phyloP scores from a whole-genome alignment of 2,888 invertebrate genomes.

The Ypsolopha scabrella region DNA sequence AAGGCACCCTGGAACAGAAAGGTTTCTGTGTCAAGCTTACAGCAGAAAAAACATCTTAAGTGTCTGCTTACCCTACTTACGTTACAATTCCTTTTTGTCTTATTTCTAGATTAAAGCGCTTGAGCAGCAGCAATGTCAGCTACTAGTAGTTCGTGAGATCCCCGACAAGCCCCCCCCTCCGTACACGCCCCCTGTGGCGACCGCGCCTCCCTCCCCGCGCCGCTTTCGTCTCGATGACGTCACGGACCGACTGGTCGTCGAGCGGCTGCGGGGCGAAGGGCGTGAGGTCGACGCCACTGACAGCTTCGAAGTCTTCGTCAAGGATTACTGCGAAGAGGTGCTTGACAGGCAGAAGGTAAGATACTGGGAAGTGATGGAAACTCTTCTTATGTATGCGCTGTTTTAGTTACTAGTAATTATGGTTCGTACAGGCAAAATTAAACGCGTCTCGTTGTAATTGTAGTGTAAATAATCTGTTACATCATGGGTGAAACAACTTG shows the following conservation, averaged over 20 bases:
- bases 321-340: conserved; percentile 44
- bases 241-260: background rate
- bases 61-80: background rate
- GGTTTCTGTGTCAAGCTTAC: too few species aligned
- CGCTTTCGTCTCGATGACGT: background rate
- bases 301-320: conserved; percentile 37
- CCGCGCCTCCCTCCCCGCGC: background rate
- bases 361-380: too few species aligned
- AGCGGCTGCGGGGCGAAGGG: background rate
- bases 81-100: background rate
- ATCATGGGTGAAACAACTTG: too few species aligned
- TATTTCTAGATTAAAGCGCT: conserved; percentile 51
- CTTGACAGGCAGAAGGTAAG: conserved; percentile 19
- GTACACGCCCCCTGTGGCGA: conserved; percentile 45
- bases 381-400: too few species aligned
- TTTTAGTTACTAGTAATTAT: too few species aligned
- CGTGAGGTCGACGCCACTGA: conserved; percentile 15
- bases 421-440: too few species aligned
- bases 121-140: conserved; percentile 50
- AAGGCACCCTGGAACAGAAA: too few species aligned
- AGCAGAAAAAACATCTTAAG: too few species aligned
- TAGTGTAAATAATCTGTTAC: too few species aligned
- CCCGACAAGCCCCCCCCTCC: conserved; percentile 64
- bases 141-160: conserved; percentile 55
- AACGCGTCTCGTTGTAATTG: too few species aligned